Evolutionary conservation across 2,113 vertebrate genomes (phyloP), one percentile per base, ranked within the genome.

Genomic region (Phaethornis superciliosus): DNA sequence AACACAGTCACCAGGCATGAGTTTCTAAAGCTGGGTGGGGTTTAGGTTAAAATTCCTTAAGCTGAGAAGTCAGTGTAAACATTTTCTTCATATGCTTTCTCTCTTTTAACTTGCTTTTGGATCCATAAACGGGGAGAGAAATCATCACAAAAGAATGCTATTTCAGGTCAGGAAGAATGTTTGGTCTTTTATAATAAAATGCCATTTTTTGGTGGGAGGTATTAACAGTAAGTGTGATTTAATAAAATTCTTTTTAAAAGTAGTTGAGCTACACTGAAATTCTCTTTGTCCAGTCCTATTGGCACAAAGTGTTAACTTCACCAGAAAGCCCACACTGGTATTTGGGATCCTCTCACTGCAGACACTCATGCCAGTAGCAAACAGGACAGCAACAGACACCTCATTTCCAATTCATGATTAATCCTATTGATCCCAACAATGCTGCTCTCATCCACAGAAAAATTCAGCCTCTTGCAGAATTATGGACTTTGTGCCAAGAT

Each of bases 61-160:
- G 46, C 6, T 59, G 6, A 71, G 42, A 90, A 58, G 21, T 32
- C 3, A 4, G 9, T 15, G 22, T 59, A 74, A 85, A 42, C 32
- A 37, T 32, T 23, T 88, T 69, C 51, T 58, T 18, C 17, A 85
- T 47, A 68, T 19, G 2, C 0, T 0, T 46, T 88, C 12, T 20
- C 24, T 83, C 35, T 40, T 69, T 76, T 22, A 64, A 33, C 22
- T 52, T 14, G 63, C 42, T 59, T 87, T 64, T 30, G 30, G n/a
- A 87, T 33, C 1, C 0, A 40, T 79, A 92, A 84, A 33, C 42
- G 74, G 9, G 30, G 7, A 58, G n/a, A 68, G 47, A 67, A 62
- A 62, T 18, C 28, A 47, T 47, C 20, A 60, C 18, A 52, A 85
- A 54, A 22, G 1, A 23, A 44, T 40, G 26, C 32, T 35, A 30